These are phyloP conservation scores for Callipepla californica DNA, from an alignment of 2,113 vertebrate genomes.

Conservation along the genomic window DNA sequence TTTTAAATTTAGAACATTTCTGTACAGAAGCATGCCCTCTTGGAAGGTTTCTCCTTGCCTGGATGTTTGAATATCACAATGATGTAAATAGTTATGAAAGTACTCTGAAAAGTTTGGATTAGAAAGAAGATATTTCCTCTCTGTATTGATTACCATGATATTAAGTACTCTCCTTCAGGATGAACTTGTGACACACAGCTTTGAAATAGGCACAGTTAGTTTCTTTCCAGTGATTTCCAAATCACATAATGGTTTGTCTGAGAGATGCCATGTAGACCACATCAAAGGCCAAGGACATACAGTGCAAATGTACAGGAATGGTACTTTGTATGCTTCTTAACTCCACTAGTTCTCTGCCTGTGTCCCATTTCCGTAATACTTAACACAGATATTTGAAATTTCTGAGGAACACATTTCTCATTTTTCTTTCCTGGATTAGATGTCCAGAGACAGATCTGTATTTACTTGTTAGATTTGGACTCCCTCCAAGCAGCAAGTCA, in stretches of 20 bases:
- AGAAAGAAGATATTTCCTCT: neutral
- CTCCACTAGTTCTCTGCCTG: neutral
- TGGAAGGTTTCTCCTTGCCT: neutral
- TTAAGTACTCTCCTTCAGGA: neutral
- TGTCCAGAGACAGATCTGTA: neutral
- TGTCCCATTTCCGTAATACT: neutral
- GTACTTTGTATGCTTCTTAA: neutral
- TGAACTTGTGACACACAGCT: neutral
- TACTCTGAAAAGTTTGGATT: neutral
- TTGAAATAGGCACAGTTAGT: neutral
- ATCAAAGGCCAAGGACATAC: neutral
- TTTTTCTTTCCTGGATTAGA: neutral
- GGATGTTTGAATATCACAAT: neutral
- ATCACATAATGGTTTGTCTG: neutral
- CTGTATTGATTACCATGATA: neutral
- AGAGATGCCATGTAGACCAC: accelerated
- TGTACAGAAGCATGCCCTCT: neutral
- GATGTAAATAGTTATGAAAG: neutral
- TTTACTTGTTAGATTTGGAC: neutral
- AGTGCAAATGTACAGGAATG: neutral
- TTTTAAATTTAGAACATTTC: neutral
- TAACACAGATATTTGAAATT: neutral
- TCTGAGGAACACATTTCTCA: neutral
- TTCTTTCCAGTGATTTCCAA: neutral
- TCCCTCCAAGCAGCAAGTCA: neutral